These are phyloP conservation scores for Nineta flava DNA, from an alignment of 2,888 invertebrate genomes.

Conservation along the genomic window DNA sequence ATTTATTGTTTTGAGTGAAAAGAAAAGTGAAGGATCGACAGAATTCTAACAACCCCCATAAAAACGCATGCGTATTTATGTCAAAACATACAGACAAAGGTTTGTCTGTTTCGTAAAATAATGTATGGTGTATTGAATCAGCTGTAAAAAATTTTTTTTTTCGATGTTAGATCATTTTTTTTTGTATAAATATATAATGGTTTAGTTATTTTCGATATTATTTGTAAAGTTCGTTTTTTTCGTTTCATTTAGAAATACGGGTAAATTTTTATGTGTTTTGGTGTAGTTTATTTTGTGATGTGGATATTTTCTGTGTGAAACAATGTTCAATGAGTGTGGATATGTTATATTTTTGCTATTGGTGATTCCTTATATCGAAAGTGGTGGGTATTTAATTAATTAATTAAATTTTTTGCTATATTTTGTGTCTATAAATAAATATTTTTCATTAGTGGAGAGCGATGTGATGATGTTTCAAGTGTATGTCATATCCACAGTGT, in stretches of 20 bases:
- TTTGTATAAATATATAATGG: neutral
- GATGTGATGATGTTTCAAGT: too few species aligned
- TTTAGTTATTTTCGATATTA: neutral
- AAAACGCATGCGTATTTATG: slow-evolving; percentile 44
- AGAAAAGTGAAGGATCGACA: slow-evolving; percentile 6
- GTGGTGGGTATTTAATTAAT: slow-evolving; percentile 44
- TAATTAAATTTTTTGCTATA: too few species aligned
- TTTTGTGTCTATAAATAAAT: too few species aligned
- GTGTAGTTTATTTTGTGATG: slow-evolving; percentile 11
- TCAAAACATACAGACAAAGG: slow-evolving; percentile 40
- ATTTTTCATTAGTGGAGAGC: too few species aligned
- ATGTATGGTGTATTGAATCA: slow-evolving; percentile 2
- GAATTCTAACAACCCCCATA: slow-evolving; percentile 9
- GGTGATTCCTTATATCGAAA: slow-evolving; percentile 53
- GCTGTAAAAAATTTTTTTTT: slow-evolving; percentile 3
- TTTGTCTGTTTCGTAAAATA: slow-evolving; percentile 21
- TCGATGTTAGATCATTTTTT: neutral
- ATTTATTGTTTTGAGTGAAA: slow-evolving; percentile 5
- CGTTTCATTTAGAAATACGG: neutral
- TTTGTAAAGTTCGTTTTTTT: neutral
- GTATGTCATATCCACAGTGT: slow-evolving; percentile 1
- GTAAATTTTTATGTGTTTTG: neutral
- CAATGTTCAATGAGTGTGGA: slow-evolving; percentile 48
- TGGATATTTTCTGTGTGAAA: slow-evolving; percentile 23
- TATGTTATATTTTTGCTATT: slow-evolving; percentile 52